phyloP scores from a whole-genome alignment of 2,888 invertebrate genomes.

The Margaritifera margaritifera region DNA sequence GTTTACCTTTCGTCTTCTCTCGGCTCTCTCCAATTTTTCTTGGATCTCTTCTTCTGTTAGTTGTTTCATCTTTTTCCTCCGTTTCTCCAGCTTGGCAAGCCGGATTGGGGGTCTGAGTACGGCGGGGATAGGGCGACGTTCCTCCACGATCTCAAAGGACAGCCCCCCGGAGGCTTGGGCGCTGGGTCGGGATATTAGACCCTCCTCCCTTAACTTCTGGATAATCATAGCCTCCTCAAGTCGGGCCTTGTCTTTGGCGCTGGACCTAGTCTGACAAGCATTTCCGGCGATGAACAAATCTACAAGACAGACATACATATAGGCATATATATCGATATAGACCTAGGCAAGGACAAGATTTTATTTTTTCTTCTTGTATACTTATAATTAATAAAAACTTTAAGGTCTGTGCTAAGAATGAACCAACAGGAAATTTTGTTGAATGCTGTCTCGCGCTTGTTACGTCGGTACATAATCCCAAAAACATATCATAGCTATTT shows the following conservation, averaged over 20 bases:
- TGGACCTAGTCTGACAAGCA: conserved; percentile 64
- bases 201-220: conserved; percentile 70
- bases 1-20: conserved; percentile 63
- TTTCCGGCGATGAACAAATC: conserved; percentile 69
- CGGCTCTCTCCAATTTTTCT: conserved; percentile 64
- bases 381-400: no score
- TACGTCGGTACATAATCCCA: no score
- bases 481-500: no score
- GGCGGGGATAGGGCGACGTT: conserved; percentile 19
- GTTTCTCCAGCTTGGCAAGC: conserved; percentile 62
- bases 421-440: no score
- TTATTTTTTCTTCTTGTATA: no score
- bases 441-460: no score
- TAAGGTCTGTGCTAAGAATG: no score
- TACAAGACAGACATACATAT: conserved; percentile 23
- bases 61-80: conserved; percentile 59
- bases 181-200: conserved; percentile 70
- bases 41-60: conserved; percentile 67
- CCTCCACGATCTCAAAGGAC: conserved; percentile 63
- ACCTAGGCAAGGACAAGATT: neutral
- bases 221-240: conserved; percentile 69
- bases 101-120: conserved; percentile 56
- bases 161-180: conserved; percentile 66
- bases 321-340: neutral
- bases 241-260: conserved; percentile 69